Percentiles rank a stretch among this genome's conserved stretches.
phyloP scores from a whole-genome alignment of 2,888 invertebrate species.

The Dasysyrphus albostriatus region DNA sequence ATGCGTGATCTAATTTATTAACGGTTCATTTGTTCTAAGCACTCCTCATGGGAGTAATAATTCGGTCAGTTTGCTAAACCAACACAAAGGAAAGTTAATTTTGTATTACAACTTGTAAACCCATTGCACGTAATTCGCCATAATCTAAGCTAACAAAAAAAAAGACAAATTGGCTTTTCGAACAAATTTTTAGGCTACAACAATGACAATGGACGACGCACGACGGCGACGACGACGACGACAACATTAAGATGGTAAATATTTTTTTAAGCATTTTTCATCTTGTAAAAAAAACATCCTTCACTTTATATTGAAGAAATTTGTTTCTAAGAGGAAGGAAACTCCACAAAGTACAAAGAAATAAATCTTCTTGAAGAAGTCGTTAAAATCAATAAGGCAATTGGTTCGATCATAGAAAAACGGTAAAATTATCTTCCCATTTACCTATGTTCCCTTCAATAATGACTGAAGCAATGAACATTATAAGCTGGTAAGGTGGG shows the following conservation, averaged over 20 bases:
- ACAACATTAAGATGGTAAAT: slow-evolving; percentile 29
- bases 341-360: slow-evolving; percentile 48
- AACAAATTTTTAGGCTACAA: slow-evolving; percentile 23
- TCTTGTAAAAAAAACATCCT: slow-evolving; percentile 29
- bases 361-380: slow-evolving; percentile 51
- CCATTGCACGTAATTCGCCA: slow-evolving; percentile 33
- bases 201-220: neutral
- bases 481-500: neutral
- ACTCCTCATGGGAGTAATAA: slow-evolving; percentile 4
- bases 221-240: neutral
- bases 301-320: slow-evolving; percentile 20
- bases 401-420: neutral
- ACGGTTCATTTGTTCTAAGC: slow-evolving; percentile 2
- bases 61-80: slow-evolving; percentile 38
- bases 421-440: neutral
- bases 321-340: slow-evolving; percentile 21
- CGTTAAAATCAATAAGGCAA: slow-evolving; percentile 51
- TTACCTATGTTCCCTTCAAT: neutral
- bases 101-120: slow-evolving; percentile 10
- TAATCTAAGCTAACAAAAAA: slow-evolving; percentile 37
- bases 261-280: slow-evolving; percentile 42
- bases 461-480: slow-evolving; percentile 27
- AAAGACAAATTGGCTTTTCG: slow-evolving; percentile 31
- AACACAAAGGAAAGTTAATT: slow-evolving; percentile 18
- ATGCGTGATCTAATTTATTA: slow-evolving; percentile 17